These are phyloP conservation scores for Neogobius melanostomus DNA, from an alignment of 2,113 vertebrate genomes.

Conservation along the genomic window DNA sequence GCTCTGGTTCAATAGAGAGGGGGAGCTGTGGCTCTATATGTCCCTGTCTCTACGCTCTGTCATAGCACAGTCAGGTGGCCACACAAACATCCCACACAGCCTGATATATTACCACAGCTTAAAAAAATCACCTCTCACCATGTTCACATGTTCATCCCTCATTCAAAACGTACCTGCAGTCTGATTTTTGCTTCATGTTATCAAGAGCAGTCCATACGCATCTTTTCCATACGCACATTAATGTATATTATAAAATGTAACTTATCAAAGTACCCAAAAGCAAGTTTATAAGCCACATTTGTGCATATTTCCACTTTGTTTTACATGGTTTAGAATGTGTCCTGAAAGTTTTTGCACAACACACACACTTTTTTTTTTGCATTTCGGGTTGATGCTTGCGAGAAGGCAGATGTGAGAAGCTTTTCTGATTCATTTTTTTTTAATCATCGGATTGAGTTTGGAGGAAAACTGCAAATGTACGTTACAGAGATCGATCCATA, in stretches of 20 bases:
- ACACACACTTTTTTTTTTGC: too few species aligned
- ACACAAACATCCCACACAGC: background rate
- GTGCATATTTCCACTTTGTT: too few species aligned
- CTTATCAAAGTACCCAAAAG: too few species aligned
- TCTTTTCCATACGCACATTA: too few species aligned
- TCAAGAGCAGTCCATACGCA: too few species aligned
- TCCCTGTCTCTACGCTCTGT: conserved; percentile 8
- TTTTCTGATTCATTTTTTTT: background rate
- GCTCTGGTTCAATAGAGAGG: conserved; percentile 18
- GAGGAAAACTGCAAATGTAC: background rate
- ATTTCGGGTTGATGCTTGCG: background rate
- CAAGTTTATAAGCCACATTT: too few species aligned
- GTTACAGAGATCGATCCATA: conserved; percentile 12
- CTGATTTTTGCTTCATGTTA: too few species aligned
- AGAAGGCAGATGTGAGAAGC: background rate
- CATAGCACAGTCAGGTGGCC: background rate
- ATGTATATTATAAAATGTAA: too few species aligned
- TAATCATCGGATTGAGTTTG: conserved; percentile 14
- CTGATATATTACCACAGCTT: background rate
- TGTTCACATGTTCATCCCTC: too few species aligned
- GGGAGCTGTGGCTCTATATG: conserved; percentile 30
- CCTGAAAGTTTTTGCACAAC: too few species aligned
- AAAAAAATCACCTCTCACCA: background rate
- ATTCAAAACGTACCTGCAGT: too few species aligned
- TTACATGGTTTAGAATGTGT: too few species aligned